Conservation (phyloP, 2,797 vertebrate genomes). For the Tauraco hartlaubi region DNA sequence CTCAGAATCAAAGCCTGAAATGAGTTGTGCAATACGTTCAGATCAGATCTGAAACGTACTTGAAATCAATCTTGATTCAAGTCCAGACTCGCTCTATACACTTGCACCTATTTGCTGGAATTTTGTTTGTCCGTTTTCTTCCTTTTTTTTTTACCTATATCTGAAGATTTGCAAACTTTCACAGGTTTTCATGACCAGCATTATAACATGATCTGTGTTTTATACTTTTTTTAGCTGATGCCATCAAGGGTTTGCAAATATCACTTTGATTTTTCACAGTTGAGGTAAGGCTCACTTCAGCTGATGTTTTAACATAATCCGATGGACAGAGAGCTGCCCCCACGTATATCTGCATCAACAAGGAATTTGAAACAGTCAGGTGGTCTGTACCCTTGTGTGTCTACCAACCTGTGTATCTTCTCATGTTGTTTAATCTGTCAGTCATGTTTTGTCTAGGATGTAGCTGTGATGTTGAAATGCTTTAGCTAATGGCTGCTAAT, state of each 20-base stretch:
- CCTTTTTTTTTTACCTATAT: neutral
- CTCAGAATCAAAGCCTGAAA: constrained; percentile 27
- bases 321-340: neutral
- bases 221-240: neutral
- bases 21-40: neutral
- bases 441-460: neutral
- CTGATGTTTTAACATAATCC: neutral
- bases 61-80: neutral
- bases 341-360: accelerated
- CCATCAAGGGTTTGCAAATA: neutral
- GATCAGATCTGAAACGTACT: neutral
- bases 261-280: neutral
- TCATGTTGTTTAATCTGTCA: neutral
- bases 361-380: neutral
- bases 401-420: neutral
- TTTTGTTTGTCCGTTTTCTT: neutral
- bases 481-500: neutral
- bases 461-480: neutral
- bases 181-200: neutral
- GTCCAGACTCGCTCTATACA: neutral
- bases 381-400: neutral
- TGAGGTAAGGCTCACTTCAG: neutral
- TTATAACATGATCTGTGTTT: neutral
- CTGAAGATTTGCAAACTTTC: neutral
- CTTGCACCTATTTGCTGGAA: neutral